A percentile compares a stretch with the other conserved stretches of the same genome.
These are phyloP conservation scores for Nematopogon swammerdamellus DNA, from an alignment of 2,888 invertebrate genomes.

Conservation along the genomic window DNA sequence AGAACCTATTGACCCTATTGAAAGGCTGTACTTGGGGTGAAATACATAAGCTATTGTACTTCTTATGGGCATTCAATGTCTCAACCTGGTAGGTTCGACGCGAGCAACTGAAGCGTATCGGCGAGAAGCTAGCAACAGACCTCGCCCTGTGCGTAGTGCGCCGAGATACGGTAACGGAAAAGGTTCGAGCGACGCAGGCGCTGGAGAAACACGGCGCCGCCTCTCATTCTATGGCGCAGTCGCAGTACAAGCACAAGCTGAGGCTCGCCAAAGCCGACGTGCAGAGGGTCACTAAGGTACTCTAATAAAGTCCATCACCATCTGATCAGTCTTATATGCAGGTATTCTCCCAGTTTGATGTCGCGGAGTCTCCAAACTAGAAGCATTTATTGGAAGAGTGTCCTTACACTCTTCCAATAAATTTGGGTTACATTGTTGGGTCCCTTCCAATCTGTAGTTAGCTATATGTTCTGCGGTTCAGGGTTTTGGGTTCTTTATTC, in stretches of 20 bases:
- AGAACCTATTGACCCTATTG: too few relatives aligned
- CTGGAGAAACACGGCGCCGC: slow-evolving; percentile 31
- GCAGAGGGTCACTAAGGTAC: slow-evolving; percentile 38
- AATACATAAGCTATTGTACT: too few relatives aligned
- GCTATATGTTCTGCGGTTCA: not conserved
- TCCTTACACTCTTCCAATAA: too few relatives aligned
- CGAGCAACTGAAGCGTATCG: slow-evolving; percentile 40
- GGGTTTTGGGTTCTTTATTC: not conserved
- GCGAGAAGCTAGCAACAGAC: slow-evolving; percentile 41
- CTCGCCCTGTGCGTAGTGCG: slow-evolving; percentile 40
- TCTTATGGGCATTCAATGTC: too few relatives aligned
- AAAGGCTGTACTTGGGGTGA: too few relatives aligned
- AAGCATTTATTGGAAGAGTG: too few relatives aligned
- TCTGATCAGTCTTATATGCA: not conserved
- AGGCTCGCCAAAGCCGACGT: slow-evolving; percentile 37
- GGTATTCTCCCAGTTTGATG: too few relatives aligned
- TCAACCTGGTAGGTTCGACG: slow-evolving; percentile 40
- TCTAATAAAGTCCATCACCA: too few relatives aligned
- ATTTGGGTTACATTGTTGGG: too few relatives aligned
- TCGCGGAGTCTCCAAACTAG: not conserved
- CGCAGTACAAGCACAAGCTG: slow-evolving; percentile 36
- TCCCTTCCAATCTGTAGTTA: too few relatives aligned
- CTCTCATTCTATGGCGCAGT: slow-evolving; percentile 26
- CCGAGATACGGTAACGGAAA: slow-evolving; percentile 38
- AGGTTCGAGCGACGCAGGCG: slow-evolving; percentile 34